Base-by-base conservation (phyloP, 2,888 invertebrate species). In the Oeneis ivallda region DNA sequence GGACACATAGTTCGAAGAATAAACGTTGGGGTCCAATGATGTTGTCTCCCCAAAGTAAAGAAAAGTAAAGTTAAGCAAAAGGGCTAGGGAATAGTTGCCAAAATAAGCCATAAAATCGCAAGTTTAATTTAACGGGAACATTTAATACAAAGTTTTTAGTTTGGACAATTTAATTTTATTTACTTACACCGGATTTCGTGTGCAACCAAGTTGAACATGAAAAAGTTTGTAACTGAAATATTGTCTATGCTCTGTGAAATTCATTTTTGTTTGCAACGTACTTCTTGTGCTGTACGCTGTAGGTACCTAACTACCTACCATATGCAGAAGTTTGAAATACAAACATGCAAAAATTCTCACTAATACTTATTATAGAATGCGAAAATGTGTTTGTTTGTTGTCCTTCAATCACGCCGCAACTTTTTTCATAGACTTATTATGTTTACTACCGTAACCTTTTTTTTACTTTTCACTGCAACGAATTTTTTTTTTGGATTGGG, bases 181-280 rank as follows among this genome's bases (percentile, higher is more conserved):
- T 17, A 53, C 53, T 37, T 53, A 54, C 11, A 50, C 53, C 15
- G 37, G 15, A 53, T 37, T 53, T 15, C 15, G 53, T 53, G 53
- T 15, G 53, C 53, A 53, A 15, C 53, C 53, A 34, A 34, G 15
- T 34, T 37, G 34, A 53, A 53, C 53, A 26, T 34, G 53, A 34
- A 53, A 52, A 53, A 53, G 53, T 53, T 53, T 53, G 34, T 8
- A 34, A 53, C 53, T 53, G 53, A 53, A 53, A 53, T 15, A 53
- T 53, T 53, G 53, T 53, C 37, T 53, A 53, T 53, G 53, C 37
- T 53, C 53, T 34, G 53, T 53, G 53, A 15, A 53, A 34, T 53
- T 53, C 34, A 10, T 53, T 53, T 34, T 34, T 37, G 53, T 37
- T 15, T 10, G 37, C 15, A 34, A 53, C 37, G 34, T 53, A 53